Percentiles rank a stretch among this genome's conserved stretches.
phyloP scores from a whole-genome alignment of 2,888 invertebrate species.

The Drosophila kanekoi region DNA sequence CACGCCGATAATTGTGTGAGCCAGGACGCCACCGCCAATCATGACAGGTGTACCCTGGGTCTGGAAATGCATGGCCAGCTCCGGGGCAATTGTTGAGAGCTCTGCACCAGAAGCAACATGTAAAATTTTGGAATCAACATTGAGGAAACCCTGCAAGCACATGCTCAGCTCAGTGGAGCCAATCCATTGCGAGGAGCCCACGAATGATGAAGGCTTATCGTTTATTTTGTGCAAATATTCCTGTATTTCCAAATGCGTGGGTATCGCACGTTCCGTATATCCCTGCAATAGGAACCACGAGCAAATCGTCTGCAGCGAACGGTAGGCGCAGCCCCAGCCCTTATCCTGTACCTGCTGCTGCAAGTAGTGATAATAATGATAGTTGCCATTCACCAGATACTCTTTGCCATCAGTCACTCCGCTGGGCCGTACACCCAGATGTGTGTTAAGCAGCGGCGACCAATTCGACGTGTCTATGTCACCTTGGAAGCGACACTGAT shows the following conservation, averaged over 20 bases:
- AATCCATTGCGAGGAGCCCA: constrained; percentile 98
- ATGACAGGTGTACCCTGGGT: constrained; percentile 98
- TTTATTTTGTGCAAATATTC: constrained; percentile 97
- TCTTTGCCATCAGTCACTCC: constrained; percentile 86
- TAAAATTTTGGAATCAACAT: constrained; percentile 92
- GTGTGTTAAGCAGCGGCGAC: constrained; percentile 90
- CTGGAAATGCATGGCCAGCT: constrained; percentile 95
- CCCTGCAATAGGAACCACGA: constrained; percentile 98
- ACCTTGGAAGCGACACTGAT: constrained; percentile 87
- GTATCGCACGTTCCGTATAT: constrained; percentile 90
- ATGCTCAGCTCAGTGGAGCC: constrained; percentile 98
- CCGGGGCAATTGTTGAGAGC: constrained; percentile 91
- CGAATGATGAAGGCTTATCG: constrained; percentile 94
- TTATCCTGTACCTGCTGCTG: constrained; percentile 97
- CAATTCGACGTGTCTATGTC: constrained; percentile 80
- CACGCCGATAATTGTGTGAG: constrained; percentile 98
- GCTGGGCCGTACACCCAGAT: constrained; percentile 86
- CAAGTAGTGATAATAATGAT: constrained; percentile 98
- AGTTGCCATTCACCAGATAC: constrained; percentile 91
- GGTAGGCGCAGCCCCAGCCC: constrained; percentile 99
- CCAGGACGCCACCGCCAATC: constrained; percentile 99
- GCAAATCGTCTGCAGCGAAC: constrained; percentile 97
- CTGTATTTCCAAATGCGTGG: constrained; percentile 95
- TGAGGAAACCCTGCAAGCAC: constrained; percentile 93
- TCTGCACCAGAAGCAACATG: constrained; percentile 95